Evolutionary conservation across 2,888 invertebrate species (phyloP).

Genomic region (Perizoma flavofasciatum): DNA sequence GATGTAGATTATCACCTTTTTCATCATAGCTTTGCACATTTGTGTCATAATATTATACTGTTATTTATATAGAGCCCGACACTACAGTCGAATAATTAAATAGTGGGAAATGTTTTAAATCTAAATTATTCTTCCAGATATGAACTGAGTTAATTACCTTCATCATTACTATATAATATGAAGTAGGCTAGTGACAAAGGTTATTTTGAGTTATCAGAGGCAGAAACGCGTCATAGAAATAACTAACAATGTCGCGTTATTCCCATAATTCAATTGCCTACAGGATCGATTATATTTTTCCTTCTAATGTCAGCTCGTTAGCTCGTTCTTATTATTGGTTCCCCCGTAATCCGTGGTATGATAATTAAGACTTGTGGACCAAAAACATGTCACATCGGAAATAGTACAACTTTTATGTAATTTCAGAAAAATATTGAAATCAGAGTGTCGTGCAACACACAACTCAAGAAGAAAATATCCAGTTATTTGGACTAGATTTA

Average conservation of each 20-base stretch:
- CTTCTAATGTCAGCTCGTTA: slow-evolving; percentile 18
- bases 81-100: not conserved
- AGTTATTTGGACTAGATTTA: too few species aligned
- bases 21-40: slow-evolving; percentile 7
- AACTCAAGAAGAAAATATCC: too few species aligned
- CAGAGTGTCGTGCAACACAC: too few species aligned
- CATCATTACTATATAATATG: slow-evolving; percentile 14
- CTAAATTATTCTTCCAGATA: slow-evolving; percentile 26
- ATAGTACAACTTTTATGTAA: not conserved
- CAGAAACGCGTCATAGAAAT: slow-evolving; percentile 21
- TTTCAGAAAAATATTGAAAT: too few species aligned
- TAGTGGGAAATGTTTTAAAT: slow-evolving; percentile 7
- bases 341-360: not conserved
- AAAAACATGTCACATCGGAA: not conserved
- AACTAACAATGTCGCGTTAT: slow-evolving; percentile 25
- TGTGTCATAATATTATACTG: not conserved
- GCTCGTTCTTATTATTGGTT: slow-evolving; percentile 7
- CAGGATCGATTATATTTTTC: slow-evolving; percentile 34
- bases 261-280: slow-evolving; percentile 29
- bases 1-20: slow-evolving; percentile 2
- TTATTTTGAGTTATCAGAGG: slow-evolving; percentile 25
- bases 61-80: too few species aligned
- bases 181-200: slow-evolving; percentile 18
- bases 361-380: not conserved
- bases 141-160: slow-evolving; percentile 21